Evolutionary conservation across 2,113 vertebrate species (phyloP), one percentile per base, ranked within the genome.

Genomic region (Chunga burmeisteri): DNA sequence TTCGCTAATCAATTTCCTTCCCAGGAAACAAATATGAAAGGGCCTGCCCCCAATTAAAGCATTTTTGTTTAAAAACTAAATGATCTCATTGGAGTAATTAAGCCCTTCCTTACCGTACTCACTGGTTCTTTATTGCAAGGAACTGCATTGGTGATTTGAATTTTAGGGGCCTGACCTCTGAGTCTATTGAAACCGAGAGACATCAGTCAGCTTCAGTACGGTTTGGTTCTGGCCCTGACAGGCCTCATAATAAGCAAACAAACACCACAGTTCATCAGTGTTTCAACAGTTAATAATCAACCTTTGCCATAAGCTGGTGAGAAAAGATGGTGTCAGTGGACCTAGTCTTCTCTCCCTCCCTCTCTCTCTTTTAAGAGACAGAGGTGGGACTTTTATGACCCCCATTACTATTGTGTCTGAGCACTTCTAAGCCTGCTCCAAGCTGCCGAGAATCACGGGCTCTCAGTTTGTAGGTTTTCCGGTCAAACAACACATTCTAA

Each of bases 231-330:
- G 87, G 66, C 58, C 53, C 81, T 85, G 90, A 77, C 56, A 82
- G 58, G 62, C 65, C 87, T 89, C 87, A 61, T 94, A 93, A 90
- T 80, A 81, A 85, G 62, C 90, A 95, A 97, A 88, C 70, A 94
- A 94, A 88, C 78, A 85, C 49, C 52, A 29, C 42, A 68, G 56
- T 88, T 90, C 4, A 1, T 53, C 74, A 56, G 20, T 53, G 74
- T 90, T 96, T 93, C 13, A 8, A 23, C 13, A 87, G 93, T 94
- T 96, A 96, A 96, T 94, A 40, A 93, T 97, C 95, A 96, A 96
- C 70, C n/a, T 82, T 90, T 93, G 52, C 72, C 80, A 70, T 86
- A 92, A 94, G 55, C 17, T 53, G 49, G 17, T 61, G 49, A 93
- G 81, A 96, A 93, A 94, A 80, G 73, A 61, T 14, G 3, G 7